These are phyloP conservation scores for Gymnothorax javanicus DNA, from an alignment of 2,797 vertebrate genomes.

Conservation along the genomic window DNA sequence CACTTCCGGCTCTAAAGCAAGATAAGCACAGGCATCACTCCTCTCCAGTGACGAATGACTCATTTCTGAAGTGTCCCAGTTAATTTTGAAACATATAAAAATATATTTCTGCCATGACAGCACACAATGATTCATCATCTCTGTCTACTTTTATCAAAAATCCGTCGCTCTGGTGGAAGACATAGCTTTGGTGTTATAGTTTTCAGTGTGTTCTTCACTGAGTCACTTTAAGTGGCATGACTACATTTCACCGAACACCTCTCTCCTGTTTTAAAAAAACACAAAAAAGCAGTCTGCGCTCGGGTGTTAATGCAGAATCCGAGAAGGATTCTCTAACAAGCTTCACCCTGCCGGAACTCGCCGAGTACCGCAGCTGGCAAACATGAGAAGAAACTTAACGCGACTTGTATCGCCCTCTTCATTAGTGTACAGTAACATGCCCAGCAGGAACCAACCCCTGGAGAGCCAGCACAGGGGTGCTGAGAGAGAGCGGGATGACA, in stretches of 20 bases:
- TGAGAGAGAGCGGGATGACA: slow-evolving; percentile 63
- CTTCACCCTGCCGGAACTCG: slow-evolving; percentile 47
- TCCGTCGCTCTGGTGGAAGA: background rate
- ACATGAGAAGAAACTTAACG: slow-evolving; percentile 28
- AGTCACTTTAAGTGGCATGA: background rate
- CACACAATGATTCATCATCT: background rate
- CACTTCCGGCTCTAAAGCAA: background rate
- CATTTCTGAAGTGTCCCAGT: slow-evolving; percentile 1
- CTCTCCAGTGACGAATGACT: slow-evolving; percentile 1
- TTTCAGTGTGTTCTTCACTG: background rate
- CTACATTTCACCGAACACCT: background rate
- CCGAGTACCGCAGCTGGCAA: slow-evolving; percentile 46
- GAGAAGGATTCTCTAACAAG: slow-evolving; percentile 11
- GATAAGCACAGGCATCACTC: slow-evolving; percentile 15
- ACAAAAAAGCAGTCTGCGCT: slow-evolving; percentile 21
- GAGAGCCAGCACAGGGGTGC: slow-evolving; percentile 55
- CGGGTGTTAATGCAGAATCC: slow-evolving; percentile 14
- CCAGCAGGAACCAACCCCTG: slow-evolving; percentile 50
- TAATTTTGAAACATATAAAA: background rate
- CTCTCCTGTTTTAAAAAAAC: slow-evolving; percentile 1
- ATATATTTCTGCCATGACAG: background rate
- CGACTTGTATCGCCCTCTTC: slow-evolving; percentile 10
- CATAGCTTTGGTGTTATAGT: background rate
- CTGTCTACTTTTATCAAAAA: background rate
- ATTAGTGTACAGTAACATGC: slow-evolving; percentile 40